These are phyloP conservation scores for Hydropsyche betteni DNA, from an alignment of 2,888 invertebrate genomes.

Conservation along the genomic window DNA sequence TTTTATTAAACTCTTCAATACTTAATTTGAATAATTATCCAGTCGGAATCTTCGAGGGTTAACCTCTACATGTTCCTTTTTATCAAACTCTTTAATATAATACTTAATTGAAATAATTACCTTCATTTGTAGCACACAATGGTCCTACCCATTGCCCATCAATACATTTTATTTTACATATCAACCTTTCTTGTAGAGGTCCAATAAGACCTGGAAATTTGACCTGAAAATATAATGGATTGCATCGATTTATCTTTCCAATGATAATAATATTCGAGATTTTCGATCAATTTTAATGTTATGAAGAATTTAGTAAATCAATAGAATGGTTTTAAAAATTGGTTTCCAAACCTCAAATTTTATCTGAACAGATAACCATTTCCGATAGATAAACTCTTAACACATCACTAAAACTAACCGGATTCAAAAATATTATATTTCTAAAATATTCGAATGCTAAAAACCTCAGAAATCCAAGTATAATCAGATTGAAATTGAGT, in stretches of 20 bases:
- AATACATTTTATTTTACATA: constrained; percentile 86
- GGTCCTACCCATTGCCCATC: constrained; percentile 88
- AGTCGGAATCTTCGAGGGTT: too few relatives aligned
- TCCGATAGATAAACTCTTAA: too few relatives aligned
- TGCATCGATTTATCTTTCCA: too few relatives aligned
- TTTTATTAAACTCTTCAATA: neutral
- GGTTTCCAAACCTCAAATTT: neutral
- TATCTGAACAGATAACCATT: too few relatives aligned
- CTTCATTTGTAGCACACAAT: constrained; percentile 78
- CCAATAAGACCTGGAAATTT: constrained; percentile 82
- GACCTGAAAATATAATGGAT: constrained; percentile 60
- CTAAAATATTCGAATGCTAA: constrained; percentile 37
- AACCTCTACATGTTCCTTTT: neutral
- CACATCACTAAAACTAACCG: too few relatives aligned
- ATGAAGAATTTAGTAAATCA: too few relatives aligned
- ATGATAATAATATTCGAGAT: too few relatives aligned
- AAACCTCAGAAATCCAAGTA: constrained; percentile 64
- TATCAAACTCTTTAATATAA: neutral
- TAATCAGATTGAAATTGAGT: constrained; percentile 62
- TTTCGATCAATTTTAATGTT: too few relatives aligned
- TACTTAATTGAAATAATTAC: constrained; percentile 59
- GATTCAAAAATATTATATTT: too few relatives aligned
- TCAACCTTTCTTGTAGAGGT: constrained; percentile 74
- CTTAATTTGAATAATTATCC: constrained; percentile 62
- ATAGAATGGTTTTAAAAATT: neutral